Base-by-base conservation (phyloP, 2,113 vertebrate genomes). In the Psettodes erumei region DNA sequence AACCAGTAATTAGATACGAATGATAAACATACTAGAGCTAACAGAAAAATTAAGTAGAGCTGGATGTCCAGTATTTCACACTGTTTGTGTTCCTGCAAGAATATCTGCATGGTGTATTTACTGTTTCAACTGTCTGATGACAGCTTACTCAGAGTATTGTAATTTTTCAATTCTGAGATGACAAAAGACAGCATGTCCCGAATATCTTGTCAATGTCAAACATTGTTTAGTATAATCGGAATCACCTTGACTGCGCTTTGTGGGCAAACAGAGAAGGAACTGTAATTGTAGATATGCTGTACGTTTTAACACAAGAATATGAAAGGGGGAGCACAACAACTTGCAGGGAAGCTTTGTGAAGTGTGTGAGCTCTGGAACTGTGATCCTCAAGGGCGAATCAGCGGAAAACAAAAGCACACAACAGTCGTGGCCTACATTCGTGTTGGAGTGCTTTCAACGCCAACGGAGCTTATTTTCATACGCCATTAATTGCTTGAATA, bases 401-500 rank as follows among this genome's bases (percentile, higher is more conserved):
- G 88, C 81, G 25, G 83, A 82, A 90, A 93, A 93, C 79, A 88
- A 88, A 89, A 88, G 86, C 89, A 78, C 83, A 87, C 86, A 88
- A 88, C 88, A 90, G 91, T 88, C 79, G 84, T 90, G 89, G 89
- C 91, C 89, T 91, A 91, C 90, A 91, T 93, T 92, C 88, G 74
- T 87, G 87, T 86, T 81, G 85, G 84, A 88, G 87, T 82, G 90
- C 86, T 92, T 90, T 92, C 93, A 91, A 90, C 85, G 82, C 90
- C 90, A 91, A 90, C 88, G 88, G 89, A 90, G 90, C 90, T 93
- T 90, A 91, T 92, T 93, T 93, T 92, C 93, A 90, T 93, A 92
- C 85, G 85, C 92, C 93, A 94, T 94, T 94, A 94, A 93, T 94
- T 93, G 92, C 90, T 82, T 88, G 92, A 94, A 93, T 93, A 93